Percentiles rank a stretch among this genome's conserved stretches.
Evolutionary conservation across 2,888 invertebrate species (phyloP).

Genomic region (Troides oblongomaculatus): DNA sequence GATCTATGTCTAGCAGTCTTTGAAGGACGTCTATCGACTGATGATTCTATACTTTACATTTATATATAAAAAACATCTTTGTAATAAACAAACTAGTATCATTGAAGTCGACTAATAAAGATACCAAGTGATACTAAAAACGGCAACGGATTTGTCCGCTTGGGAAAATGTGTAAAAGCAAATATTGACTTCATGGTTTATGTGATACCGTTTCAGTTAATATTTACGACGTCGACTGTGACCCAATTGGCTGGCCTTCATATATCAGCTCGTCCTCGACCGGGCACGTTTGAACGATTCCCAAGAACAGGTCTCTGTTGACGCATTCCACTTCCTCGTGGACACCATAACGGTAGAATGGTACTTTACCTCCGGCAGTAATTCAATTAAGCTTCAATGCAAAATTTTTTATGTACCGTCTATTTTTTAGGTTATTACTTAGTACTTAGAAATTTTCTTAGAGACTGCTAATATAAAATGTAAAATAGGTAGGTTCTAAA

Average conservation of each 20-base stretch:
- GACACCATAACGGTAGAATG: not conserved
- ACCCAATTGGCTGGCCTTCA: constrained; percentile 14
- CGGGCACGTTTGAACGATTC: constrained; percentile 2
- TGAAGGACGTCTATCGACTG: no score
- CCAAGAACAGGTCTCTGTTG: not conserved
- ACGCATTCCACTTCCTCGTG: constrained; percentile 4
- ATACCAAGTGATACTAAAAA: no score
- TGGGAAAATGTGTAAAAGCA: not conserved
- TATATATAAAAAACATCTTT: no score
- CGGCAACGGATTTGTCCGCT: not conserved
- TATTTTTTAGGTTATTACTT: no score
- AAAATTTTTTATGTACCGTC: no score
- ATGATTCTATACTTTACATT: no score
- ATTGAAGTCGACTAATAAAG: no score
- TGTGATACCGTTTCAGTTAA: not conserved
- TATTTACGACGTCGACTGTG: constrained; percentile 10
- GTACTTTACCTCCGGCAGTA: not conserved
- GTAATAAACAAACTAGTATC: no score
- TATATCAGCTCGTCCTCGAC: constrained; percentile 13
- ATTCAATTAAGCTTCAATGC: no score
- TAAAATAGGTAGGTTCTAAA: not conserved
- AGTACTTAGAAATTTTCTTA: no score
- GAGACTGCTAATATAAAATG: no score
- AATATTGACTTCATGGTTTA: not conserved
- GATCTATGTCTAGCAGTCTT: no score